Conservation (phyloP, 2,797 vertebrate genomes). For the Sebastes hubbsi region DNA sequence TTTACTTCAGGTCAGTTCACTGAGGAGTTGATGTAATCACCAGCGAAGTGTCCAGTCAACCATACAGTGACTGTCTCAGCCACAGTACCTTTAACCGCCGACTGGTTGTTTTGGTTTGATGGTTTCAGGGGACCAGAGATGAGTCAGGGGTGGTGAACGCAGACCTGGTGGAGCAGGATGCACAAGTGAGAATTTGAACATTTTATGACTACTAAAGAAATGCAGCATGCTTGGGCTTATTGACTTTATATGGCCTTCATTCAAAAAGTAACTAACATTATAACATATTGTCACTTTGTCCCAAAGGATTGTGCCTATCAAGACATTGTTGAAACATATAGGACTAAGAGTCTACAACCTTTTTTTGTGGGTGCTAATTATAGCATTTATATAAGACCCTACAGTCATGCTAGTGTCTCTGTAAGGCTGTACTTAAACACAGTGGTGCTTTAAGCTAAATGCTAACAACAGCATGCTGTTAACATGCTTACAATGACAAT, state of each 20-base stretch:
- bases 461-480: no score
- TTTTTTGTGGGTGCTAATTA: background rate
- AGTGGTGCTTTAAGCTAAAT: no score
- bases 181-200: constrained; percentile 81
- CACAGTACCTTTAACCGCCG: background rate
- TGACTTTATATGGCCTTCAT: background rate
- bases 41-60: background rate
- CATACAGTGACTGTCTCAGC: background rate
- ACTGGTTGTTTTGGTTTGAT: constrained; percentile 20
- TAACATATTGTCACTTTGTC: background rate
- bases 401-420: background rate
- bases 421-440: no score
- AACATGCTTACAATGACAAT: background rate
- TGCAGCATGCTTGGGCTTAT: background rate
- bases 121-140: constrained; percentile 90
- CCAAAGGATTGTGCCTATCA: background rate
- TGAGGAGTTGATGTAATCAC: background rate
- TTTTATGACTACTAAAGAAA: background rate
- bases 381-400: background rate
- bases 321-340: background rate
- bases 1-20: constrained; percentile 89
- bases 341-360: background rate
- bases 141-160: constrained; percentile 90
- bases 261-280: background rate
- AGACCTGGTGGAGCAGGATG: constrained; percentile 92